These are phyloP conservation scores for Theonella swinhoei DNA, from an alignment of 37 sponge, comb jelly and placozoan genomes.

Conservation along the genomic window DNA sequence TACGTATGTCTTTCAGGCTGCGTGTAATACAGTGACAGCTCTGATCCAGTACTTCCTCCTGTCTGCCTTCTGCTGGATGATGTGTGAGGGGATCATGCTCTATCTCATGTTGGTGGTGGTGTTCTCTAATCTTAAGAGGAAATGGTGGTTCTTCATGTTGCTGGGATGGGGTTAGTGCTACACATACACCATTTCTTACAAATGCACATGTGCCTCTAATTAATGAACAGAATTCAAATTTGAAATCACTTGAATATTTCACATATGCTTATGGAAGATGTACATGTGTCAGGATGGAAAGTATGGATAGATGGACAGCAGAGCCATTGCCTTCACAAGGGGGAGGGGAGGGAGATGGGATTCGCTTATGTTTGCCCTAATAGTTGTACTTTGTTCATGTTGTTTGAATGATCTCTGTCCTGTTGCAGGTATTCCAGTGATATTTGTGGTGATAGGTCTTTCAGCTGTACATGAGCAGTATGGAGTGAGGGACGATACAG, in stretches of 20 bases:
- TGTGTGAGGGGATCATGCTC: constrained; percentile 72
- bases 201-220: not conserved
- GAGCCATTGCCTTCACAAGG: no score
- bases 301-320: no score
- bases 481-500: constrained; percentile 14
- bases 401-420: no score
- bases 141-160: constrained; percentile 59
- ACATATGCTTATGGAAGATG: no score
- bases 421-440: constrained; percentile 19
- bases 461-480: constrained; percentile 19
- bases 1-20: constrained; percentile 4
- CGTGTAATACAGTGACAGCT: constrained; percentile 33
- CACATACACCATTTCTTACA: no score
- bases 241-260: no score
- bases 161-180: constrained; percentile 59
- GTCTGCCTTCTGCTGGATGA: constrained; percentile 68
- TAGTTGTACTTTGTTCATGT: no score
- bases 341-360: no score
- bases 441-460: constrained; percentile 45
- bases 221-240: not conserved
- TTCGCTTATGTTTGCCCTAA: no score
- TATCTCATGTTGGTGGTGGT: constrained; percentile 66
- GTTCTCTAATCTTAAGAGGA: constrained; percentile 28
- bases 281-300: no score
- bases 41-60: constrained; percentile 60